These are phyloP conservation scores for Machaerirhynchus nigripectus DNA, from an alignment of 2,113 vertebrate genomes.

Conservation along the genomic window DNA sequence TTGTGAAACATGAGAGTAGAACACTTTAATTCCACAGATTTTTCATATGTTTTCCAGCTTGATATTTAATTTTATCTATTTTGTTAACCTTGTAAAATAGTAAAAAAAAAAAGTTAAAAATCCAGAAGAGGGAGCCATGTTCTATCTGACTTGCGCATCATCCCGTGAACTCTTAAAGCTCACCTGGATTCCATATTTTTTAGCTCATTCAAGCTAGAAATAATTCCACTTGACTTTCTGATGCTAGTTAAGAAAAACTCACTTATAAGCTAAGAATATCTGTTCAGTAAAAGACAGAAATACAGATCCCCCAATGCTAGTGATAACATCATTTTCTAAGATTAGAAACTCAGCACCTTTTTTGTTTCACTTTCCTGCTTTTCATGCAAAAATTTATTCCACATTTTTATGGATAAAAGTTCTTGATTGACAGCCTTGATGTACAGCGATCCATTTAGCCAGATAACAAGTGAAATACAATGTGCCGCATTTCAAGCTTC, in stretches of 20 bases:
- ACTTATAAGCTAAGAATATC: neutral
- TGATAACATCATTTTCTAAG: neutral
- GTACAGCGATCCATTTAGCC: neutral
- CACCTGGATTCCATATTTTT: neutral
- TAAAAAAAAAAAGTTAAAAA: neutral
- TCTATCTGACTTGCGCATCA: neutral
- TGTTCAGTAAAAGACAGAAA: neutral
- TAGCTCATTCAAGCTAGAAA: neutral
- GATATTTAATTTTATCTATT: neutral
- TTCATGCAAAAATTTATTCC: neutral
- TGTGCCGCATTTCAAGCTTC: neutral
- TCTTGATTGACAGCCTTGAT: neutral
- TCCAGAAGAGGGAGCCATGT: constrained; percentile 1
- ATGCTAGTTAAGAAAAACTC: neutral
- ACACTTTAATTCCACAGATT: neutral
- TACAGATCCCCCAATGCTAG: neutral
- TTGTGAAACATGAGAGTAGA: neutral
- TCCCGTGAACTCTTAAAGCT: neutral
- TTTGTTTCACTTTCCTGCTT: neutral
- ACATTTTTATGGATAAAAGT: neutral
- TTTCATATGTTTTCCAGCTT: neutral
- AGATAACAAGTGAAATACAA: neutral
- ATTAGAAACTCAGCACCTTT: neutral
- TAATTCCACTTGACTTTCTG: neutral
- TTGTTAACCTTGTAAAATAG: neutral